Percentiles rank a stretch among this genome's conserved stretches.
phyloP scores from a whole-genome alignment of 2,888 invertebrate genomes.

The Electrophaes corylata region DNA sequence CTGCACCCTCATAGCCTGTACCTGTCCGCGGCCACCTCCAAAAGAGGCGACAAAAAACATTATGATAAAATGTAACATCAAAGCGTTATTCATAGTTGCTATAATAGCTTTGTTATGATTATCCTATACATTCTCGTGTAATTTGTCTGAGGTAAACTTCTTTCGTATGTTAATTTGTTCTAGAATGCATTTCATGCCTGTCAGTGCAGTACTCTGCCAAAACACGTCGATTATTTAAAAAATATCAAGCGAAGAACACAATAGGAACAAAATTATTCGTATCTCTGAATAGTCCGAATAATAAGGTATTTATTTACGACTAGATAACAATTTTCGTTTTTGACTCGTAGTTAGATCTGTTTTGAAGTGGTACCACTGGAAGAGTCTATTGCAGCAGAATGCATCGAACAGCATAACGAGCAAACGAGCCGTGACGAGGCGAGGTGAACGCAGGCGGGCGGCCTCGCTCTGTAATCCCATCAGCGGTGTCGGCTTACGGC shows the following conservation, averaged over 20 bases:
- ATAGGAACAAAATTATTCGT: background rate
- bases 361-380: constrained; percentile 29
- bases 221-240: background rate
- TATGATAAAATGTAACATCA: constrained; percentile 80
- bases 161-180: constrained; percentile 56
- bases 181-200: constrained; percentile 58
- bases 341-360: background rate
- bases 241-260: background rate
- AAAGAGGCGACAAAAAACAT: constrained; percentile 79
- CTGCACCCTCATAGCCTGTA: constrained; percentile 82
- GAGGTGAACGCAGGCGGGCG: constrained; percentile 47
- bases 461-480: constrained; percentile 78
- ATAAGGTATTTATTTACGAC: no score
- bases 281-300: background rate
- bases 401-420: constrained; percentile 52
- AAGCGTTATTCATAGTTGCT: constrained; percentile 77
- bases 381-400: constrained; percentile 39
- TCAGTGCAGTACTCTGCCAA: constrained; percentile 41
- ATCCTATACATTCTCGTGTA: constrained; percentile 71
- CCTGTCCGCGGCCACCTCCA: constrained; percentile 81
- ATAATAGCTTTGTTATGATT: constrained; percentile 83
- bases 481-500: constrained; percentile 80
- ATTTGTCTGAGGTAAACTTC: constrained; percentile 56
- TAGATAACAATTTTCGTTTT: background rate
- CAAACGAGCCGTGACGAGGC: constrained; percentile 47